phyloP scores from a whole-genome alignment of 2,888 invertebrate species.

The Ormyrus nitidulus region DNA sequence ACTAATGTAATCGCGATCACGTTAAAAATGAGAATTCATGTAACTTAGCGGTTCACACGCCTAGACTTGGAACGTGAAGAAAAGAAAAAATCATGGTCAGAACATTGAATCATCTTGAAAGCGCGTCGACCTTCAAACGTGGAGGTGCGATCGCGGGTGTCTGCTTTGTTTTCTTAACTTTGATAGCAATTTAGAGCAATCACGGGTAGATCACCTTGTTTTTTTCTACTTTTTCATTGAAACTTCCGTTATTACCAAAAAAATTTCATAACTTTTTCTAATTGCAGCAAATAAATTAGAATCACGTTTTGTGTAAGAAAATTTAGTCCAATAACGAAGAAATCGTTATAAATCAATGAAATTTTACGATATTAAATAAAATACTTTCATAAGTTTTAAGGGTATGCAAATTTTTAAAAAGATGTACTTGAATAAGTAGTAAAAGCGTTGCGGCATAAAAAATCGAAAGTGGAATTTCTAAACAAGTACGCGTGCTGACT shows the following conservation, averaged over 20 bases:
- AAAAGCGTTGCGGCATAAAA: constrained; percentile 6
- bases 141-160: neutral
- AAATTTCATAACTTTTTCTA: neutral
- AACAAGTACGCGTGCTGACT: constrained; percentile 26
- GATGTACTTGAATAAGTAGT: neutral
- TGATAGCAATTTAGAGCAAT: constrained; percentile 26
- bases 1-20: neutral
- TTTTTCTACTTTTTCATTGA: constrained; percentile 6
- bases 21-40: neutral
- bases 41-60: constrained; percentile 35
- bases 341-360: neutral
- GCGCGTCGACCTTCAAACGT: constrained; percentile 27
- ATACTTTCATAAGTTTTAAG: neutral
- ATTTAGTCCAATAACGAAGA: neutral
- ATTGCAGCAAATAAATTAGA: constrained; percentile 3
- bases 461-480: constrained; percentile 41
- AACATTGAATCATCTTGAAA: constrained; percentile 41
- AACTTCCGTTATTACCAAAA: constrained; percentile 28
- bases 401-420: too few species aligned
- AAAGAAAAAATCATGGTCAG: constrained; percentile 44
- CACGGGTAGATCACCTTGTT: constrained; percentile 13
- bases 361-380: neutral
- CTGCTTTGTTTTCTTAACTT: constrained; percentile 31
- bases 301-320: constrained; percentile 5
- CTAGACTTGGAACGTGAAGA: constrained; percentile 1